Conservation (phyloP, 2,113 vertebrate genomes). For the Mandrillus leucophaeus region DNA sequence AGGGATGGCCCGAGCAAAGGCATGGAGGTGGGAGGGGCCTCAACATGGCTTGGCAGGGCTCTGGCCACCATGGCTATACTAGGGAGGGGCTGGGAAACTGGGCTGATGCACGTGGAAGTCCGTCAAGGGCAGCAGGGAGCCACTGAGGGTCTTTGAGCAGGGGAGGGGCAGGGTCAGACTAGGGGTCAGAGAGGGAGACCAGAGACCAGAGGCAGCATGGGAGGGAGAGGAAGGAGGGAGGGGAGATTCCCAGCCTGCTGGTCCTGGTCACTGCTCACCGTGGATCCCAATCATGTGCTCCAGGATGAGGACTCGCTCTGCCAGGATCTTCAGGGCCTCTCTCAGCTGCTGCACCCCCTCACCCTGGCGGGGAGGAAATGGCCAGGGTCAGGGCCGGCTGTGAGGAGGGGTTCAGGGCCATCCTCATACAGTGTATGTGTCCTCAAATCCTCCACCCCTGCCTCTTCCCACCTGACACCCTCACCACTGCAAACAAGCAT, state of each 20-base stretch:
- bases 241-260: rapidly evolving
- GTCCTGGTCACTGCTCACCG: conserved; percentile 82
- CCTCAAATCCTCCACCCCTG: neutral
- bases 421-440: rapidly evolving
- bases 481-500: neutral
- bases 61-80: neutral
- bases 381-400: neutral
- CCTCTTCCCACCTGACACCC: neutral
- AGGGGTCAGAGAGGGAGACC: neutral
- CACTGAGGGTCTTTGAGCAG: neutral
- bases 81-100: neutral
- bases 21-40: rapidly evolving
- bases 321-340: conserved; percentile 98
- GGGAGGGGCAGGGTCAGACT: neutral
- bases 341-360: conserved; percentile 95
- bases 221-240: rapidly evolving
- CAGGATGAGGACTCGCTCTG: conserved; percentile 96
- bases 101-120: neutral
- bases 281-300: conserved; percentile 99
- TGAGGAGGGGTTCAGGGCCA: neutral
- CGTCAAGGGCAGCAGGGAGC: neutral
- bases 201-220: rapidly evolving
- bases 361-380: conserved; percentile 78
- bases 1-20: neutral
- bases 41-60: neutral